Conservation (phyloP, 2,797 vertebrate species). For the Acipenser ruthenus region DNA sequence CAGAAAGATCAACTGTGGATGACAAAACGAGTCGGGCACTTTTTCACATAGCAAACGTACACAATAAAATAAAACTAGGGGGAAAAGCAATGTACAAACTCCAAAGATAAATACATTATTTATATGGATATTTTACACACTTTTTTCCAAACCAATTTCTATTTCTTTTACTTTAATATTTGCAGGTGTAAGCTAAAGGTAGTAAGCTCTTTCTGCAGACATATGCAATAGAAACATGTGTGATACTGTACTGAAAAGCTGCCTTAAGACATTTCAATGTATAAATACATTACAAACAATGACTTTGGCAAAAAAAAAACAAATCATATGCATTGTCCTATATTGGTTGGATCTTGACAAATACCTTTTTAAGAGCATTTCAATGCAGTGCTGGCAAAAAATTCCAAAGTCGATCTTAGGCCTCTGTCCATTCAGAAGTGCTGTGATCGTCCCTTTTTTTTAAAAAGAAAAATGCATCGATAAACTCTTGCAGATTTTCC, state of each 20-base stretch:
- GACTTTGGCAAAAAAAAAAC: conserved; percentile 51
- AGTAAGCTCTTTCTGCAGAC: conserved; percentile 76
- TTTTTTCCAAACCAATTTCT: conserved; percentile 62
- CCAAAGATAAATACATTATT: conserved; percentile 98
- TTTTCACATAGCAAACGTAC: conserved; percentile 85
- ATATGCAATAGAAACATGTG: conserved; percentile 68
- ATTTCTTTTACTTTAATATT: conserved; percentile 62
- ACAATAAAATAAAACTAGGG: conserved; percentile 77
- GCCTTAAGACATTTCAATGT: conserved; percentile 88
- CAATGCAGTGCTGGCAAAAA: conserved; percentile 73
- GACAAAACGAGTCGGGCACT: conserved; percentile 73
- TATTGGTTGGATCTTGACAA: conserved; percentile 64
- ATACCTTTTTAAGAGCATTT: conserved; percentile 60
- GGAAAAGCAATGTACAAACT: conserved; percentile 82
- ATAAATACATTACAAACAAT: conserved; percentile 73
- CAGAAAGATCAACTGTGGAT: conserved; percentile 76
- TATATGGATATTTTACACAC: conserved; percentile 93
- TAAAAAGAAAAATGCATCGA: not conserved
- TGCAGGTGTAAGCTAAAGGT: conserved; percentile 72
- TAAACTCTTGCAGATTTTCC: too few relatives aligned
- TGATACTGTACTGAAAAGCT: conserved; percentile 73
- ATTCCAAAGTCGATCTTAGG: conserved; percentile 51
- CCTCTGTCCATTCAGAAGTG: conserved; percentile 42
- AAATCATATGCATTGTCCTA: conserved; percentile 69
- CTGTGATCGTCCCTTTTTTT: conserved; percentile 35